Evolutionary conservation across 2,888 invertebrate species (phyloP), one percentile per base, ranked within the genome.

Genomic region (Caenorhabditis sinica): DNA sequence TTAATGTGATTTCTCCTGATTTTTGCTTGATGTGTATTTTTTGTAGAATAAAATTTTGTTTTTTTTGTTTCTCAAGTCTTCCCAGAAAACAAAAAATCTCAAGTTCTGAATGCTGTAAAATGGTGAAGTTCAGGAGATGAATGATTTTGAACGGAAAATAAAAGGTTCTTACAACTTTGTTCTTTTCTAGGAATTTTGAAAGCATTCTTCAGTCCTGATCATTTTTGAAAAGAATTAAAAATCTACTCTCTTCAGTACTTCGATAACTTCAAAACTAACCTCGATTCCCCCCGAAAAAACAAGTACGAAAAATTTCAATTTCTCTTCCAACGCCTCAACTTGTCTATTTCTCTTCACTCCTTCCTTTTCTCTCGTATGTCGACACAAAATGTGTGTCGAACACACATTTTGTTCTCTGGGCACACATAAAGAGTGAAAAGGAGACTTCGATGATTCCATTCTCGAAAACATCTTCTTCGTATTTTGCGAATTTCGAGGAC

Each of bases 381-480:
- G 65, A 65, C 65, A 65, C 65, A 65, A 65, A 65, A 65, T 45
- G 45, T 43, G 65, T 65, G 65, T 65, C 65, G 43, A 25, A 65
- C 65, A 65, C 65, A 49, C 65, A 65, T 65, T 65, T 65, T 30
- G 65, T 65, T 65, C 65, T 43, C 45, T 28, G 8, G 65, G n/a
- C 45, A 45, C 45, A 65, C 65, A 45, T 13, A 65, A 65, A 65
- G n/a, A 45, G 45, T 1, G 25, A 28, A 43, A 45, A 45, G 28
- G 15, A 28, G 30, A 65, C 25, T 17, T 17, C 1, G 65, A 25
- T 65, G 28, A 30, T 65, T 30, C n/a, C 30, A 45, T 49, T 49
- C 17, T 40, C 28, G 0, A 36, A 61, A 61, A 61, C 40, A 60
- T 30, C 25, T 11, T 25, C 28, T 15, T 56, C 23, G 25, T 15